These are phyloP conservation scores for Clarias batrachus DNA, from an alignment of 2,113 vertebrate genomes.

Conservation along the genomic window DNA sequence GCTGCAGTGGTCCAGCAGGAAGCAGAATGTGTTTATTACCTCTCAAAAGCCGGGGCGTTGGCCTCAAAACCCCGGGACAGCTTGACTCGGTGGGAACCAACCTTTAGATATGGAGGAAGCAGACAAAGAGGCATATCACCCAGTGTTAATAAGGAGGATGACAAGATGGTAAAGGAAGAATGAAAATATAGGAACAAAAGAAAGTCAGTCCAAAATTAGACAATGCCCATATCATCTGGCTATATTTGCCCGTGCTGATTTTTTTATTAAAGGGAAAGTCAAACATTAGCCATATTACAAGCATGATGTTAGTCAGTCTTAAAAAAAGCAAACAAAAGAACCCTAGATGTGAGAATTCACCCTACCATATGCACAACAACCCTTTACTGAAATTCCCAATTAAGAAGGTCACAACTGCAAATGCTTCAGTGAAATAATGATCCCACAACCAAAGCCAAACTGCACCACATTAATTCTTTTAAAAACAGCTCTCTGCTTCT, in stretches of 20 bases:
- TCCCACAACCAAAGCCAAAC: neutral
- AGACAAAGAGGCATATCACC: constrained; percentile 1
- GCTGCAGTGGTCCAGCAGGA: constrained; percentile 21
- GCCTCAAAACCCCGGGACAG: constrained; percentile 97
- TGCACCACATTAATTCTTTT: neutral
- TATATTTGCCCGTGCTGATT: neutral
- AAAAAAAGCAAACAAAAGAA: neutral
- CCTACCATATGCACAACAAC: neutral
- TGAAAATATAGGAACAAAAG: neutral
- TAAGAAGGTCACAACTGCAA: neutral
- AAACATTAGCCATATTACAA: constrained; percentile 22
- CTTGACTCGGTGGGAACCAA: constrained; percentile 97
- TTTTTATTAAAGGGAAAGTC: constrained; percentile 6
- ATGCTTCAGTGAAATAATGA: neutral
- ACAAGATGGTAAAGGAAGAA: neutral
- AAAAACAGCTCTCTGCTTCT: neutral
- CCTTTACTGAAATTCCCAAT: neutral
- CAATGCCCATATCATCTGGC: too few relatives aligned
- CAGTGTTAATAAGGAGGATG: neutral
- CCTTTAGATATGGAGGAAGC: constrained; percentile 68
- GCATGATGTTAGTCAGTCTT: neutral
- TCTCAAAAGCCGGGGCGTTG: constrained; percentile 96
- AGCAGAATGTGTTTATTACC: constrained; percentile 71
- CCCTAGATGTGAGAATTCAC: too few relatives aligned
- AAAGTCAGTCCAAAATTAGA: neutral